A percentile compares a stretch with the other conserved stretches of the same genome.
Evolutionary conservation across 2,113 vertebrate genomes (phyloP).

Genomic region (Monopterus albus): DNA sequence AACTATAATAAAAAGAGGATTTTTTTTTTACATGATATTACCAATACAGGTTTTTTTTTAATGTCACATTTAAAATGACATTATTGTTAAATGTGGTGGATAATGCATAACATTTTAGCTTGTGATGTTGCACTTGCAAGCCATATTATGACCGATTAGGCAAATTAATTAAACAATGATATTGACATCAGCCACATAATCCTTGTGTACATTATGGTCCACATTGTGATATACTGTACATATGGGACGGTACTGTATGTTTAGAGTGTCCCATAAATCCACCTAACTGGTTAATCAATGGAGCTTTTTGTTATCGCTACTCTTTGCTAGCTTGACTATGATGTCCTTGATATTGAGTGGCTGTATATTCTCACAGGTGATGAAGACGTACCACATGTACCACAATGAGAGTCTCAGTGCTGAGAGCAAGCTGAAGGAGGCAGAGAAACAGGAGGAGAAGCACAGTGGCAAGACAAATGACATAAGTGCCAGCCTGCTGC

Average conservation of each 20-base stretch:
- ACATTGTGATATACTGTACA: not conserved
- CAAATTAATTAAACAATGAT: not conserved
- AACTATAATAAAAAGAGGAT: too few species aligned
- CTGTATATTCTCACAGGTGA: constrained; percentile 85
- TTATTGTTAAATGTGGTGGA: too few species aligned
- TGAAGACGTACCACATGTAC: constrained; percentile 99
- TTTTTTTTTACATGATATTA: too few species aligned
- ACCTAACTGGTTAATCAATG: not conserved
- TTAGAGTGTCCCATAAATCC: not conserved
- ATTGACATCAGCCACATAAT: not conserved
- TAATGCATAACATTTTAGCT: not conserved
- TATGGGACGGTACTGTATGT: not conserved
- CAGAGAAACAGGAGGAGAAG: constrained; percentile 97
- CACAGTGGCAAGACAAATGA: constrained; percentile 94
- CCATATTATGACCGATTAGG: not conserved
- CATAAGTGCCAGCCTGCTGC: constrained; percentile 87
- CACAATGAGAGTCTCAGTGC: constrained; percentile 95
- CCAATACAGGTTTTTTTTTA: too few species aligned
- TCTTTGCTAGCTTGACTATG: not conserved
- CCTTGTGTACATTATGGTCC: not conserved
- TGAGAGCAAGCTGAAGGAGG: constrained; percentile 97
- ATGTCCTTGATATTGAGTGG: not conserved
- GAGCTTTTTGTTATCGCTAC: not conserved
- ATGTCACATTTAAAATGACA: too few species aligned
- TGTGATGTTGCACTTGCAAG: not conserved